Base-by-base conservation (phyloP, 2,888 invertebrate species). In the Monochamus alternatus region DNA sequence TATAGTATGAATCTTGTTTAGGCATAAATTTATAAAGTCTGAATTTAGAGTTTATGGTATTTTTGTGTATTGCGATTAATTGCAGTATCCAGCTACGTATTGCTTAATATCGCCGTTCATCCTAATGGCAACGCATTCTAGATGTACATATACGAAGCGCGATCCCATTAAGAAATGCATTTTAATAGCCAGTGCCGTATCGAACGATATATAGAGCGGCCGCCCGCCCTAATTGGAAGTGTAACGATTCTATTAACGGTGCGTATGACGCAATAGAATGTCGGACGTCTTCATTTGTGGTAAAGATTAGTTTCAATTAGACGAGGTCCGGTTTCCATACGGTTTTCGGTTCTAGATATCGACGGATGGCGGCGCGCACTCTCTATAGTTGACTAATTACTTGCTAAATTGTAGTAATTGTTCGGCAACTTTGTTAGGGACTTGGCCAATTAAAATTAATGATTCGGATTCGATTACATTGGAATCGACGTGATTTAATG, bases 401-500 rank as follows among this genome's bases (percentile, higher is more conserved):
- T 84, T 78, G 75, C 80, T 80, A 82, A 83, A 84, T 82, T 83
- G 78, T 80, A 79, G 81, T 85, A 84, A 85, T 84, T 85, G 83
- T 82, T 81, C 82, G 78, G 79, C 80, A 82, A 84, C 81, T 81
- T 80, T 80, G 83, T 79, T 82, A 81, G 82, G 79, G 83, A 83
- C 82, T 85, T 82, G 80, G 81, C 85, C 86, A 86, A 86, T 86
- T 86, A 86, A 85, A 86, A 85, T 85, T 86, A 86, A 85, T 86
- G 85, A 85, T 78, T 79, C 74, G 81, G 84, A 81, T 84, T 85
- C 85, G 82, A 85, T 85, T 85, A 84, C 84, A 80, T 80, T 81
- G 81, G 81, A 83, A 82, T 82, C 83, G 81, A 83, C 82, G 80
- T 77, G 79, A 79, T 83, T 83, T 84, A 84, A 82, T 84, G 82